Base-by-base conservation (phyloP, 2,888 invertebrate species). In the Linnaemya tessellans region DNA sequence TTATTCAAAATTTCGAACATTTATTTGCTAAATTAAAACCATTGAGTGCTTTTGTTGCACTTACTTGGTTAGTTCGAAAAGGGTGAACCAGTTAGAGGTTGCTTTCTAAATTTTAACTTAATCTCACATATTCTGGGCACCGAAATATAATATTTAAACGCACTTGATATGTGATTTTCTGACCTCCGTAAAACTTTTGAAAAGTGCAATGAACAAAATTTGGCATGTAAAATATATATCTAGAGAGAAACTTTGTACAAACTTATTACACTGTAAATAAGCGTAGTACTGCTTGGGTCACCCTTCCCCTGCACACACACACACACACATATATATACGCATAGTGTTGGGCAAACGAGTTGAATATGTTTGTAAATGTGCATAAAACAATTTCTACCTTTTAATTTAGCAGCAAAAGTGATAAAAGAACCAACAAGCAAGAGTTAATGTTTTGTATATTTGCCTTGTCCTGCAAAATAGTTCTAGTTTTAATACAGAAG, bases 1-100 rank as follows among this genome's bases (percentile, higher is more conserved):
- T 67, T 11, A 56, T 70, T 58, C 41, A 51, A 58, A 60, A 65
- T 83, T 78, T 43, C 46, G 56, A 58, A 58, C 80, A 80, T 84
- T 73, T 84, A 82, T 84, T 84, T 84, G 46, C 41, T 67, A 20
- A 60, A 78, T 84, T 84, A 84, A 84, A 80, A 64, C 18, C 43
- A 64, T 46, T 80, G 46, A 54, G 54, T 80, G 64, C 38, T 71
- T 68, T 68, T 30, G 68, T 60, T 35, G 10, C 11, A 60, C 11
- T 11, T 71, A 30, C n/a, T 11, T 43, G 7, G 38, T 20, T 30
- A 22, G n/a, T n/a, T n/a, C n/a, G 20, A 64, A 18, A 30, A 64
- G 51, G 54, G 74, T 64, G 25, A 18, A 0, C 15, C 35, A 25
- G 11, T 41, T 11, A 5, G 30, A 30, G n/a, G n/a, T n/a, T n/a